Percentiles rank a stretch among this genome's conserved stretches.
phyloP scores from a whole-genome alignment of 2,888 invertebrate species.

The Caenorhabditis wallacei region DNA sequence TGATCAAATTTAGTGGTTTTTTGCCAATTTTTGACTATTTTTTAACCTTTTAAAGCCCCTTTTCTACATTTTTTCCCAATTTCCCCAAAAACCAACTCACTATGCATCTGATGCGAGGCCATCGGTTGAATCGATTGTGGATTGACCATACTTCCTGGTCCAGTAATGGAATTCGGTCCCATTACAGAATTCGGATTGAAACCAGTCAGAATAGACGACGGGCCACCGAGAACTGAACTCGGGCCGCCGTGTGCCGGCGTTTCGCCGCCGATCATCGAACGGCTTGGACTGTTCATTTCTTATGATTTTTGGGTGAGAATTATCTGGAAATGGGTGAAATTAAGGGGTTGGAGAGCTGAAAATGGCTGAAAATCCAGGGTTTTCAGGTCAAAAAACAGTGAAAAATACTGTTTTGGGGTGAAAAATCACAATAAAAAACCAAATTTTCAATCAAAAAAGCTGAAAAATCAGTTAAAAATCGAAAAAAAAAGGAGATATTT shows the following conservation, averaged over 20 bases:
- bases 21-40: not conserved
- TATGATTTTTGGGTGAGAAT: conserved; percentile 28
- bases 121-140: conserved; percentile 54
- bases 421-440: too few relatives aligned
- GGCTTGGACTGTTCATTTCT: conserved; percentile 71
- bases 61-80: conserved; percentile 1
- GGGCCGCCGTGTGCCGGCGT: conserved; percentile 74
- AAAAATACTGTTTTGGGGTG: not conserved
- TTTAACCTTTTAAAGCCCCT: not conserved
- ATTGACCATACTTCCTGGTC: conserved; percentile 65
- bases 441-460: not conserved
- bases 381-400: not conserved
- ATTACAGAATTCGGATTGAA: conserved; percentile 76
- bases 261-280: conserved; percentile 71
- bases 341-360: not conserved
- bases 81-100: conserved; percentile 43
- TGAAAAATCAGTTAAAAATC: not conserved
- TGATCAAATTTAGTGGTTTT: too few relatives aligned
- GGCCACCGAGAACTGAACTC: conserved; percentile 36
- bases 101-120: conserved; percentile 59
- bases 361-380: not conserved
- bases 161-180: conserved; percentile 70
- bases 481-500: not conserved
- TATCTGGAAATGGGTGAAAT: not conserved
- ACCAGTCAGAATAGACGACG: conserved; percentile 64